These are phyloP conservation scores for Coendou prehensilis DNA, from an alignment of 2,797 vertebrate genomes.

Conservation along the genomic window DNA sequence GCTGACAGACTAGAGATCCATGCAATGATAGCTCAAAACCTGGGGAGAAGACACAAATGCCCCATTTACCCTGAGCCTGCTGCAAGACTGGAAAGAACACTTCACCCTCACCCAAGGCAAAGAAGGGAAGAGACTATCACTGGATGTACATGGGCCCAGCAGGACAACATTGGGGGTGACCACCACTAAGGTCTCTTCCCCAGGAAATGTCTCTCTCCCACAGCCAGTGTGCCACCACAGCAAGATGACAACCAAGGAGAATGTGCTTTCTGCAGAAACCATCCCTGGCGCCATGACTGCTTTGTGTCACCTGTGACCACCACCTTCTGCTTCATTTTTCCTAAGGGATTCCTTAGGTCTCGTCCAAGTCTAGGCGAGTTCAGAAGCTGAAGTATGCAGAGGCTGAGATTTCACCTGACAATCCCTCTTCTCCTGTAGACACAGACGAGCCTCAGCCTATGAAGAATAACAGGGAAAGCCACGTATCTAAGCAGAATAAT, in stretches of 20 bases:
- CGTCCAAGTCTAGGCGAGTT: background rate
- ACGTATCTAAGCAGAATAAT: background rate
- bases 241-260: background rate
- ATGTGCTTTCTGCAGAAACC: background rate
- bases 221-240: background rate
- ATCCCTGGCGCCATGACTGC: background rate
- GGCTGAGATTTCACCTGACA: background rate
- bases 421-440: background rate
- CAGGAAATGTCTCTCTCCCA: too few species aligned
- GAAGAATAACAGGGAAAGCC: background rate
- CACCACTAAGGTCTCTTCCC: background rate
- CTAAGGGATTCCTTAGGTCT: background rate
- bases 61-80: background rate
- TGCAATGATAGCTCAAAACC: background rate
- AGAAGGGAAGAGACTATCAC: background rate
- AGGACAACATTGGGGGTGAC: background rate
- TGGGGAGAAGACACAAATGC: background rate
- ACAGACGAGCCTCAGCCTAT: background rate
- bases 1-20: background rate
- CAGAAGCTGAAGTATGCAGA: background rate
- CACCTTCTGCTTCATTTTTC: too few species aligned
- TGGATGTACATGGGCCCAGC: too few species aligned
- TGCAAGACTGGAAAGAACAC: background rate
- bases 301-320: background rate
- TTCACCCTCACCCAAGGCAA: background rate